Base-by-base conservation (phyloP, 2,888 invertebrate genomes). In the Amphipoea oculea region DNA sequence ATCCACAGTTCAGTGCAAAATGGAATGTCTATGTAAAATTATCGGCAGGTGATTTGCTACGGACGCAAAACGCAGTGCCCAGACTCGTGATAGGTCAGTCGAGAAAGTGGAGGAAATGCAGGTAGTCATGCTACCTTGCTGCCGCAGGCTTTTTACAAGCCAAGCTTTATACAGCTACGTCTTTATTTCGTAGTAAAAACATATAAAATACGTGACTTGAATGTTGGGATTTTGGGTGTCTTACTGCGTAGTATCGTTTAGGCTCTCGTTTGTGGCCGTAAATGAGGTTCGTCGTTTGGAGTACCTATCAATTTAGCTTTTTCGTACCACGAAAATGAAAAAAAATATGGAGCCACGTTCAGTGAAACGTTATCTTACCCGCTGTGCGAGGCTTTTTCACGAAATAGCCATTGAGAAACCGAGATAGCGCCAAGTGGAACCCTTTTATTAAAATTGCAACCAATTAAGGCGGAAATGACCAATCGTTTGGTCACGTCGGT, bases 11-110 rank as follows among this genome's bases (percentile, higher is more conserved):
- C n/a, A 51, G 70, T 60, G 51, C 73, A 74, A 72, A 76, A 65
- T 78, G 73, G 68, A 86, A 84, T 82, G 85, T 86, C 83, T 85
- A 83, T 87, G 86, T 91, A 87, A 88, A 82, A 77, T 80, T 82
- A 85, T 78, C 66, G 62, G 74, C 78, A 84, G 80, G 84, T 88
- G 88, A 91, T 91, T 92, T 87, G 89, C 79, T 77, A 78, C 84
- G 85, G 88, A 83, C 86, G 83, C 89, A 87, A 79, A 83, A 85
- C 85, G 76, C 86, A 89, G 89, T 92, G 92, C 90, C 91, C 91
- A 89, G 71, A 79, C 88, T 94, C 95, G 95, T 95, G 94, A 95
- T 94, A 94, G 95, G 95, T 95, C 94, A 93, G 67, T 82, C 90
- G 95, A 92, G 95, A 95, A 95, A 95, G 95, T 94, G 87, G 81